A percentile compares a stretch with the other conserved stretches of the same genome.
Conservation (phyloP, 1,140 invertebrate genomes). For the Hyles vespertilio region DNA sequence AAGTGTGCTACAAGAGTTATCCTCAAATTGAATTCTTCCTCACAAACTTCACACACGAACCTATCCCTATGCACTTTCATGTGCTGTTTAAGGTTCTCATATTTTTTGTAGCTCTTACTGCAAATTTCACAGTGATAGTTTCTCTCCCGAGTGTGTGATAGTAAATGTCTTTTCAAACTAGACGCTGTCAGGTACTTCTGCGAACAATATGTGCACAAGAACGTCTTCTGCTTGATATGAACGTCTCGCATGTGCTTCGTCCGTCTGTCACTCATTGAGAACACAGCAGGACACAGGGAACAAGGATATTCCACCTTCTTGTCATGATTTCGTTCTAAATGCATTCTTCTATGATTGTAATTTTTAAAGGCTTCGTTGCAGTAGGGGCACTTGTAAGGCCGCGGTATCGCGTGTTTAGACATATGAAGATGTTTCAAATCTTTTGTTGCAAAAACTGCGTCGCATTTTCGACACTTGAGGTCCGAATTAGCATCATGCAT, state of each 20-base stretch:
- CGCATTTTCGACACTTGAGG: constrained; percentile 57
- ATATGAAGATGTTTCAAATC: constrained; percentile 42
- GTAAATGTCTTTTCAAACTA: constrained; percentile 55
- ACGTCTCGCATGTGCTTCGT: constrained; percentile 63
- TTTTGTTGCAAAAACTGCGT: constrained; percentile 43
- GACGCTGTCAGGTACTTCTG: constrained; percentile 54
- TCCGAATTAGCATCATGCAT: constrained; percentile 43
- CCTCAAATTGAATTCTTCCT: constrained; percentile 73
- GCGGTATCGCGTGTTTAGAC: constrained; percentile 35
- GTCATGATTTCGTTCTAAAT: constrained; percentile 61
- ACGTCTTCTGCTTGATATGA: constrained; percentile 59
- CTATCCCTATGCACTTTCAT: constrained; percentile 66
- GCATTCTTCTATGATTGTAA: constrained; percentile 64
- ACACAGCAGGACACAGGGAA: constrained; percentile 56
- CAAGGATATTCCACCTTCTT: constrained; percentile 61
- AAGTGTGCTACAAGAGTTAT: constrained; percentile 65
- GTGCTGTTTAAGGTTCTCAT: constrained; percentile 73
- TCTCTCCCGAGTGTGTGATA: constrained; percentile 48
- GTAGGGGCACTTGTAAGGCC: constrained; percentile 58
- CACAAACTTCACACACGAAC: constrained; percentile 72
- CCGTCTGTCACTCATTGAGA: constrained; percentile 53
- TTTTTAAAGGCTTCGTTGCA: constrained; percentile 74
- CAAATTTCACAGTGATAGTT: constrained; percentile 65
- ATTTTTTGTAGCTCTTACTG: constrained; percentile 72
- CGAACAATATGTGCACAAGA: constrained; percentile 59